phyloP scores from a whole-genome alignment of 2,797 vertebrate species.

The Centropyge bicolor region DNA sequence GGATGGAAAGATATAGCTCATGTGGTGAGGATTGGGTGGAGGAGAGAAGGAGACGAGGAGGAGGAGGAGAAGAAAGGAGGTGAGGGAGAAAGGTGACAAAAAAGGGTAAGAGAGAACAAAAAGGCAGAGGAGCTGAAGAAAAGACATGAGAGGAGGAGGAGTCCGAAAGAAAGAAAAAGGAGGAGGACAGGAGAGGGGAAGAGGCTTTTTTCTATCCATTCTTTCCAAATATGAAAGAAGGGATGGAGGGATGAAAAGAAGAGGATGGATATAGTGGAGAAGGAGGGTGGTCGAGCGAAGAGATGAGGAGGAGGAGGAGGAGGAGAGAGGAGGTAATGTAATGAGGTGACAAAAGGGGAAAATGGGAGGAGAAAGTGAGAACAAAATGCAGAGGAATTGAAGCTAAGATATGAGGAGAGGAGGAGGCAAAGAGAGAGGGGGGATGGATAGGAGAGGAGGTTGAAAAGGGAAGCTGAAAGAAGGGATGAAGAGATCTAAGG shows the following conservation, averaged over 20 bases:
- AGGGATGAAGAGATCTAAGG: slow-evolving; percentile 13
- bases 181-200: not conserved
- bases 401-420: slow-evolving; percentile 19
- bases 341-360: not conserved
- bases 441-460: not conserved
- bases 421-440: slow-evolving; percentile 1
- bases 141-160: not conserved
- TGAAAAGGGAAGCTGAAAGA: not conserved
- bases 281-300: not conserved
- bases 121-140: not conserved
- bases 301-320: not conserved
- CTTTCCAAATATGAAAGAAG: not conserved
- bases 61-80: not conserved
- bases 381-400: not conserved
- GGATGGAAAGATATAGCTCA: slow-evolving; percentile 33
- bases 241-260: slow-evolving; percentile 16
- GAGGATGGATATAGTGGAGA: slow-evolving; percentile 37
- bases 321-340: not conserved
- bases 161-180: not conserved
- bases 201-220: not conserved
- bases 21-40: not conserved
- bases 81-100: slow-evolving; percentile 12
- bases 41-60: not conserved
- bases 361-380: not conserved
- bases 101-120: not conserved